Base-by-base conservation (phyloP, 2,888 invertebrate genomes). In the Drosophila longiperda region DNA sequence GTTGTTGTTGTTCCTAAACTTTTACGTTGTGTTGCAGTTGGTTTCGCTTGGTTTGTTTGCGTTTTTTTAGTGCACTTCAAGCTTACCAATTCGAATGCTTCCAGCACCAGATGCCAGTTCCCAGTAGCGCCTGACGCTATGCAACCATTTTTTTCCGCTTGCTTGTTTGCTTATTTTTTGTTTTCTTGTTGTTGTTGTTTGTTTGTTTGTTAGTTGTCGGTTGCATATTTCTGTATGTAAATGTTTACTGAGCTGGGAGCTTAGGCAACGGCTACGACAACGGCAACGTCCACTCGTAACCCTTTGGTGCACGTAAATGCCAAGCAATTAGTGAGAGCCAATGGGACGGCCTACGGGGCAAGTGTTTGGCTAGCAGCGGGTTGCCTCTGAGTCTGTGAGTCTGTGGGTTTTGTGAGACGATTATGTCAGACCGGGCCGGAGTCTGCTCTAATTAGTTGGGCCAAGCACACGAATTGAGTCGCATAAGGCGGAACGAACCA, bases 191-290 rank as follows among this genome's bases (percentile, higher is more conserved):
- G 17, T 42, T 45, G 17, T 23, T 54, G 36, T 45, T 60, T 73
- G 63, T 62, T 76, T 79, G 78, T 76, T 75, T 78, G 74, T 66
- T 62, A 55, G 76, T 70, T 77, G 82, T 80, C 69, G 84, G 85
- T 82, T 83, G 89, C 87, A 89, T 85, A 89, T 85, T 85, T 88
- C 73, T 75, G 63, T 75, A 83, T 82, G 87, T 75, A 85, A 85
- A 88, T 85, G 85, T 88, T 88, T 78, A 70, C 89, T 65, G 66
- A 78, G 68, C 81, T 73, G 38, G 71, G 38, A 66, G 79, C 60
- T 70, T 38, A 45, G 57, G 42, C 38, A 33, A 53, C 49, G 20
- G 20, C 36, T 50, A 34, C 38, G 32, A 20, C 23, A 63, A 33
- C 57, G 66, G 50, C 73, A 65, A 62, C 69, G 66, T 82, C 73